phyloP scores from a whole-genome alignment of 2,113 vertebrate species.

The Montifringilla adamsi region DNA sequence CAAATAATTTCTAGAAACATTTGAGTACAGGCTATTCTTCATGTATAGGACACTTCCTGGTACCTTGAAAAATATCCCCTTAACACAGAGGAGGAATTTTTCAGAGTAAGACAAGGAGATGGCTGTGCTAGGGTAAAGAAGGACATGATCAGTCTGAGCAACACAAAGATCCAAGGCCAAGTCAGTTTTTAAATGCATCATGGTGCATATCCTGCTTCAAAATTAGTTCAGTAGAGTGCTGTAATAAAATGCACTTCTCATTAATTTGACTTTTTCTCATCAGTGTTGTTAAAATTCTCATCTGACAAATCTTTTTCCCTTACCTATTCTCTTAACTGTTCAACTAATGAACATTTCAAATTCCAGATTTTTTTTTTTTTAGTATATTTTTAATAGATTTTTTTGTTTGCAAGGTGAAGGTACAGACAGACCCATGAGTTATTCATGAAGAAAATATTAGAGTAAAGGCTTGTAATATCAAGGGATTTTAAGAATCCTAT shows the following conservation, averaged over 20 bases:
- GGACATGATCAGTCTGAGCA: neutral
- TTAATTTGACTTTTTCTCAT: neutral
- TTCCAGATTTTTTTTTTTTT: neutral
- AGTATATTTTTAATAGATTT: neutral
- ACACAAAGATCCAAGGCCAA: neutral
- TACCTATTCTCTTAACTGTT: neutral
- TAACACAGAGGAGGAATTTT: neutral
- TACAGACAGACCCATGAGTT: neutral
- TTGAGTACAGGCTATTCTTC: neutral
- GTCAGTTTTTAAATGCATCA: neutral
- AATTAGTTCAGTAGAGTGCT: neutral
- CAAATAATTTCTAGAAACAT: neutral
- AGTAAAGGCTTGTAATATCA: neutral
- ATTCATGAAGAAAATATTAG: neutral
- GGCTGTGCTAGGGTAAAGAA: neutral
- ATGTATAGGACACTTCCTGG: neutral
- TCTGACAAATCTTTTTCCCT: neutral
- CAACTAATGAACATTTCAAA: neutral
- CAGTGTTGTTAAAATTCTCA: neutral
- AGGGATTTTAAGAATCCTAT: neutral
- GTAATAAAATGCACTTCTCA: neutral
- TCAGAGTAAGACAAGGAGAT: neutral
- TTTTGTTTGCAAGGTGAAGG: neutral
- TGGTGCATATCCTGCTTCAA: neutral
- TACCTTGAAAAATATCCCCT: neutral